phyloP scores from a whole-genome alignment of 2,888 invertebrate genomes.

The Callosobruchus maculatus region DNA sequence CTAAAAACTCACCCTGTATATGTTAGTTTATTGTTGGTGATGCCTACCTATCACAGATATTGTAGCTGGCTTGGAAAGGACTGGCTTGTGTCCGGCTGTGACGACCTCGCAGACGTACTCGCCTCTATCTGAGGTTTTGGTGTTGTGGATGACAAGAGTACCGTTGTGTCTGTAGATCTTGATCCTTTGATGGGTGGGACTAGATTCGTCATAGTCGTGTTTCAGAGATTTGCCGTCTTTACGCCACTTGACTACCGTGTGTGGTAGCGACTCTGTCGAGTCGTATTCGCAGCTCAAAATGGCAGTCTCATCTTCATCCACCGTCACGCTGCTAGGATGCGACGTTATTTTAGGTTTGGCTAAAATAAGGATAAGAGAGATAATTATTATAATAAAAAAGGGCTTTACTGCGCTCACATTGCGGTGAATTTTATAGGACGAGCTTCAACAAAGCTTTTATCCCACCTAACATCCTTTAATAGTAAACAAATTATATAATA shows the following conservation, averaged over 20 bases:
- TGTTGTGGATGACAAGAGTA: constrained; percentile 53
- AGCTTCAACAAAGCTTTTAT: no score
- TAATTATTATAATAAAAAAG: no score
- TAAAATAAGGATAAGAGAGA: constrained; percentile 38
- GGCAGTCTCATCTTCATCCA: constrained; percentile 64
- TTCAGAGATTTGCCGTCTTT: constrained; percentile 59
- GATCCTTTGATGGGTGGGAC: constrained; percentile 38
- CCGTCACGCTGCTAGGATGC: constrained; percentile 56
- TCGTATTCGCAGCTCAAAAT: constrained; percentile 62
- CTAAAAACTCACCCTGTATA: no score
- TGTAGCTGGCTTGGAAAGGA: constrained; percentile 57
- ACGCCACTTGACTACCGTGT: constrained; percentile 64
- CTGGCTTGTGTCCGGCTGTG: constrained; percentile 59
- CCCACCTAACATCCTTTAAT: no score
- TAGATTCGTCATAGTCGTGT: constrained; percentile 31
- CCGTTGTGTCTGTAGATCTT: constrained; percentile 50
- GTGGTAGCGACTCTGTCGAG: constrained; percentile 52
- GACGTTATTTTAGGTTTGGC: constrained; percentile 58
- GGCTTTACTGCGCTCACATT: no score
- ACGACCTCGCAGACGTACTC: constrained; percentile 65
- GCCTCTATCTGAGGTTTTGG: constrained; percentile 58
- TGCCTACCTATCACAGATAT: constrained; percentile 59
- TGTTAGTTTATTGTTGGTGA: no score
- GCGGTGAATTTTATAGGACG: no score
- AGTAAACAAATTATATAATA: no score